Base-by-base conservation (phyloP, 1,140 invertebrate genomes). In the Drosophila sulfurigaster region DNA sequence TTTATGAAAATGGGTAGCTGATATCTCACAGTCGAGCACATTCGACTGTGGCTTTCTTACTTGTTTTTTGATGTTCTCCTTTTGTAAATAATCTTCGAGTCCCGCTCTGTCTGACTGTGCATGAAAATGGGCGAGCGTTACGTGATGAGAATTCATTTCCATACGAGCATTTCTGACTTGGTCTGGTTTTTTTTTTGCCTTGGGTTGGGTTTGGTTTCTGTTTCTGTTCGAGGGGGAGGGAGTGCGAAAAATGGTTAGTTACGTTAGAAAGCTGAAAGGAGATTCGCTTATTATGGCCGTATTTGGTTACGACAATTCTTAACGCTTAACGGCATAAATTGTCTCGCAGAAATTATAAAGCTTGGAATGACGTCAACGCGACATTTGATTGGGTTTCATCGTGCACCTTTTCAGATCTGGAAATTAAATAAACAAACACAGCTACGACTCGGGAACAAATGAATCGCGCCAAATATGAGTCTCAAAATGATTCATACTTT, bases 71-170 rank as follows among this genome's bases (percentile, higher is more conserved):
- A 25, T 25, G 32, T 41, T 16, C 1, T 32, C 49, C 30, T 65
- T 60, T 56, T 49, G 60, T 59, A 32, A 52, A 52, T 41, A 54
- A 25, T 59, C 30, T 25, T 38, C 32, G 13, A 30, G 16, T 63
- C 56, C 60, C 46, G 67, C 41, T 69, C 68, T 82, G 82, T 88
- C 82, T 87, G 82, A 87, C 76, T 86, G 83, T 79, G 79, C 76
- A 88, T 87, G 73, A 74, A 79, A 87, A 83, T 80, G 83, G 68
- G 60, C 54, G 52, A 66, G 67, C 48, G 66, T 83, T 87, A 87
- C 82, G 82, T 87, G 82, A 83, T 81, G 66, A 51, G 82, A 78
- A 82, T 83, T 63, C 62, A 87, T 67, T 86, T 86, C 69, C 63
- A 59, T 59, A 59, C 46, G 51, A 32, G 64, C 65, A 86, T 15